These are phyloP conservation scores for Beroe ovata DNA, from an alignment of 37 sponge, comb jelly and placozoan species.

Conservation along the genomic window DNA sequence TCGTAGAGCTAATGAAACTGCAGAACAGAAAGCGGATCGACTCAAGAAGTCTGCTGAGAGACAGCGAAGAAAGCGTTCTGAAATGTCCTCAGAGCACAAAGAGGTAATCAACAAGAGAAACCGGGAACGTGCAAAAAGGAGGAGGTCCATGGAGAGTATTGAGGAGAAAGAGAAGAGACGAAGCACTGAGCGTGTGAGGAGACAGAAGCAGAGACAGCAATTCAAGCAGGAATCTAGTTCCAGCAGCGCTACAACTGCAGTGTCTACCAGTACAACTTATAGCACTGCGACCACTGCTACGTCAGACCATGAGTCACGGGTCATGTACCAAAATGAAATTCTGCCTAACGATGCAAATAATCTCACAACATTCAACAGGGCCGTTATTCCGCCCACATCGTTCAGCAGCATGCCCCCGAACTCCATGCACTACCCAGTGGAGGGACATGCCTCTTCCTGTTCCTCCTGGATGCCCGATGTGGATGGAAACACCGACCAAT, in stretches of 20 bases:
- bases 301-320: neutral
- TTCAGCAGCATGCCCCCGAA: neutral
- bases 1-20: conserved; percentile 4
- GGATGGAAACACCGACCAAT: neutral
- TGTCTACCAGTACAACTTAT: no score
- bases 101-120: neutral
- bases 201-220: neutral
- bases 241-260: neutral
- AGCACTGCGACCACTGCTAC: neutral
- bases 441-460: neutral
- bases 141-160: neutral
- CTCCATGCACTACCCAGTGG: neutral
- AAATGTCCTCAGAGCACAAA: neutral
- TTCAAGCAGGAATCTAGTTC: neutral
- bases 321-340: neutral
- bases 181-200: conserved; percentile 9
- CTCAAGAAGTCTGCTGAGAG: conserved; percentile 19
- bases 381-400: neutral
- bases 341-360: neutral
- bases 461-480: neutral
- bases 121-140: neutral
- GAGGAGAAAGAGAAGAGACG: neutral
- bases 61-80: conserved; percentile 7
- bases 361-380: neutral
- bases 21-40: conserved; percentile 1